Base-by-base conservation (phyloP, 2,797 vertebrate genomes). In the Psittacula echo region DNA sequence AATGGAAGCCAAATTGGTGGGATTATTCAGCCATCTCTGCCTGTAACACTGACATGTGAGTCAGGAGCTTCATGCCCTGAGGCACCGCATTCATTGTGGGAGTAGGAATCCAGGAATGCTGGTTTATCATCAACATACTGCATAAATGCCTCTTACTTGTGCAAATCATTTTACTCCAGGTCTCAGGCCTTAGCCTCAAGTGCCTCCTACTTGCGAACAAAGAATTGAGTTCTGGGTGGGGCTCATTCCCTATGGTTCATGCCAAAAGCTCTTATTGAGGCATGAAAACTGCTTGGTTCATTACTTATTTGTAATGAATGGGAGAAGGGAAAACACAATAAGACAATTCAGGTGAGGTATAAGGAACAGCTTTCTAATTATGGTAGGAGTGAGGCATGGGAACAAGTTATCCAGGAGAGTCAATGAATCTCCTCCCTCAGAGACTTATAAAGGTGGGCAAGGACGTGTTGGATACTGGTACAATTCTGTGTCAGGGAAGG, bases 1-100 rank as follows among this genome's bases (percentile, higher is more conserved):
- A 73, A 42, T 37, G 60, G 68, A 89, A 94, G 82, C 58, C 68
- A 85, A 84, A 85, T 50, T 48, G 90, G 83, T 62, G 86, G 83
- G 70, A 8, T 94, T 95, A 96, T 97, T 95, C 93, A 95, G 87
- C 80, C 77, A n/a, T 26, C 66, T 78, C 85, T 93, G 87, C 93
- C 76, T 54, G 3, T 39, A 84, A 47, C 58, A 7, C 62, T 76
- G 93, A 88, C 71, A 66, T 90, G 86, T 90, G 90, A 95, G 90
- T 77, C 85, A 79, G 79, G 88, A 95, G 88, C 83, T 93, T 60
- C 50, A 50, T 73, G 96, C 92, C 96, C 92, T 19, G 39, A 91
- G 83, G 94, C 94, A 72, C 29, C 61, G 24, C 71, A 9, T 80
- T 81, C 66, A n/a, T 74, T 83, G 87, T 84, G 85, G 88, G 80